Evolutionary conservation across 1,140 invertebrate species (phyloP).

Genomic region (Acromyrmex charruanus): DNA sequence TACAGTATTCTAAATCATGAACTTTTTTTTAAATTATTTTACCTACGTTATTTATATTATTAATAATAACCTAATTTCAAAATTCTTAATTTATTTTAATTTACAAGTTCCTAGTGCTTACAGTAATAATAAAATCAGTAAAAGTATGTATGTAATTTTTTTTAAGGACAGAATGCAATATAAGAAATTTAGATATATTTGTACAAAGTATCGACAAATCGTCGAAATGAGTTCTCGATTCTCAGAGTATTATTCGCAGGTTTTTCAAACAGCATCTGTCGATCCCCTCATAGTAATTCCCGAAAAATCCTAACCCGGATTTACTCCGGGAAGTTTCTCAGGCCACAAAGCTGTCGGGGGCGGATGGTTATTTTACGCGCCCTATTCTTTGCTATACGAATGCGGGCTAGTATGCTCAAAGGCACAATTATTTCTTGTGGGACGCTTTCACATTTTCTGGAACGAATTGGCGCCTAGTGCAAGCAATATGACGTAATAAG

Average conservation of each 20-base stretch:
- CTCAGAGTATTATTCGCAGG: slow-evolving; percentile 24
- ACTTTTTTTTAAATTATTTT: background rate
- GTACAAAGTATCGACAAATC: background rate
- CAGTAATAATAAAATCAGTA: background rate
- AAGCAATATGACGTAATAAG: slow-evolving; percentile 38
- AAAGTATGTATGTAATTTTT: background rate
- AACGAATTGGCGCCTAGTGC: slow-evolving; percentile 52
- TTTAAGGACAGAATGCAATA: background rate
- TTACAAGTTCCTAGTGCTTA: background rate
- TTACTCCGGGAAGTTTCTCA: slow-evolving; percentile 39
- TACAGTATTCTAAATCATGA: background rate
- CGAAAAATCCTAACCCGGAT: slow-evolving; percentile 56
- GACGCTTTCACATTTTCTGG: slow-evolving; percentile 48
- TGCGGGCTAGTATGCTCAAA: slow-evolving; percentile 59
- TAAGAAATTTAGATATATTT: background rate
- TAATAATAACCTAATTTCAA: background rate
- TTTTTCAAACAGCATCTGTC: slow-evolving; percentile 10
- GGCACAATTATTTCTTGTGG: slow-evolving; percentile 65
- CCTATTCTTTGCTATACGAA: slow-evolving; percentile 58
- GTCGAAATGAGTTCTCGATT: slow-evolving; percentile 28
- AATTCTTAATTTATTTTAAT: slow-evolving; percentile 11
- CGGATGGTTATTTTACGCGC: slow-evolving; percentile 47
- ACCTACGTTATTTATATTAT: background rate
- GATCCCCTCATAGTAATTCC: slow-evolving; percentile 30
- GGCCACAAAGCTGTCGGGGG: slow-evolving; percentile 43